Base-by-base conservation (phyloP, 2,888 invertebrate genomes). In the Portevinia maculata region DNA sequence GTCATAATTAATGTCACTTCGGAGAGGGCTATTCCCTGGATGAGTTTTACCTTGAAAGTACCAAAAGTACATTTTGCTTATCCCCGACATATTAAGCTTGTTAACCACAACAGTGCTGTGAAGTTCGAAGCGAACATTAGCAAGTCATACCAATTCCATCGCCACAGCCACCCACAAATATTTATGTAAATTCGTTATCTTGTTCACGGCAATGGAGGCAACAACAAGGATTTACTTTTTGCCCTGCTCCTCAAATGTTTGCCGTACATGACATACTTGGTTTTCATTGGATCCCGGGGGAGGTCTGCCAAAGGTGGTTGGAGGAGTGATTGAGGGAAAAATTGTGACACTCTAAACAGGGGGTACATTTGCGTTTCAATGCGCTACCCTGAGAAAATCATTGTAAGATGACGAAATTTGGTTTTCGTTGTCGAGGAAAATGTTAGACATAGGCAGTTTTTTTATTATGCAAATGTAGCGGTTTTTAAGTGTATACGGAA, bases 181-280 rank as follows among this genome's bases (percentile, higher is more conserved):
- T 60, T 50, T 69, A 69, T 64, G 74, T 21, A 69, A 79, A 79
- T 69, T 74, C 57, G 57, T 69, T 79, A 64, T 79, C 74, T 57
- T 57, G 50, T 69, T 57, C 50, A 28, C 24, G 37, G 44, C 64
- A 79, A 64, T 79, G 79, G 73, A 74, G 62, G 55, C 62, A 69
- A 52, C 41, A 74, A 57, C 67, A 69, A 64, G 67, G 62, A 73
- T 67, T 73, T 69, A 67, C 67, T 73, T 60, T 73, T 55, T 73
- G 34, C 53, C 71, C 73, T 9, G 24, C 64, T 32, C 64, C 48
- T 39, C 48, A 19, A 64, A 52, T 21, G 44, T 3, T 15, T 34
- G 4, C 17, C 46, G 19, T 32, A 44, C 41, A 44, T 73, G 73
- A 34, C 55, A 69, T 55, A 55, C 41, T 57, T 32, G n/a, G 15